A percentile compares a stretch with the other conserved stretches of the same genome.
Conservation (phyloP, 2,888 invertebrate genomes). For the Dichetophora obliterata region DNA sequence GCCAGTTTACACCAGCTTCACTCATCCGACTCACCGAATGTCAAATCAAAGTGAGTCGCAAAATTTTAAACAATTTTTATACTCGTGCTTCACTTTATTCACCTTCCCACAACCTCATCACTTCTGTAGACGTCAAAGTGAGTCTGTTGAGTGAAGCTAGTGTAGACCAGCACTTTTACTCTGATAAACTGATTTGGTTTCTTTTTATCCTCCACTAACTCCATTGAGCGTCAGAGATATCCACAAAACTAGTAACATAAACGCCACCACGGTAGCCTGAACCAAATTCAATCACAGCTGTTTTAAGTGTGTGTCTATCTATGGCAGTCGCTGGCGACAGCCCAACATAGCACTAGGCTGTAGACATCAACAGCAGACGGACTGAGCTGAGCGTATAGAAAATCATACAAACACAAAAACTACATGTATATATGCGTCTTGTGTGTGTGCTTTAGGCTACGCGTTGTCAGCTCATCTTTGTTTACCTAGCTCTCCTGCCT, state of each 20-base stretch:
- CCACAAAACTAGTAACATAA: neutral
- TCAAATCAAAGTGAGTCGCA: too few species aligned
- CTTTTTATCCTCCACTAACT: neutral
- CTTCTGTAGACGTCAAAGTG: too few species aligned
- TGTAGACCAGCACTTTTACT: neutral
- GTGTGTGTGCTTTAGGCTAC: neutral
- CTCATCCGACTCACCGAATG: too few species aligned
- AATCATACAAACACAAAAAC: neutral
- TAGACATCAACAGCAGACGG: neutral
- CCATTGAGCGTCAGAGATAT: neutral
- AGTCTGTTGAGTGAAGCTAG: too few species aligned
- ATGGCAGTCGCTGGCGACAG: neutral
- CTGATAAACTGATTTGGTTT: neutral
- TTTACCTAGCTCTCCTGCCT: neutral
- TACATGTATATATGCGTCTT: neutral
- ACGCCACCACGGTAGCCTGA: conserved; percentile 14
- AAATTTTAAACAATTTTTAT: too few species aligned
- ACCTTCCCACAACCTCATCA: too few species aligned
- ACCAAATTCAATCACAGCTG: conserved; percentile 42
- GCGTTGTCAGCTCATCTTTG: conserved; percentile 3
- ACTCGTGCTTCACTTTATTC: too few species aligned
- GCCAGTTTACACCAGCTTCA: too few species aligned
- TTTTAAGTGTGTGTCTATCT: conserved; percentile 37
- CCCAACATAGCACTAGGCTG: neutral
- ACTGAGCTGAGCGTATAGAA: neutral